These are phyloP conservation scores for Donacobius atricapilla DNA, from an alignment of 2,113 vertebrate genomes.

Conservation along the genomic window DNA sequence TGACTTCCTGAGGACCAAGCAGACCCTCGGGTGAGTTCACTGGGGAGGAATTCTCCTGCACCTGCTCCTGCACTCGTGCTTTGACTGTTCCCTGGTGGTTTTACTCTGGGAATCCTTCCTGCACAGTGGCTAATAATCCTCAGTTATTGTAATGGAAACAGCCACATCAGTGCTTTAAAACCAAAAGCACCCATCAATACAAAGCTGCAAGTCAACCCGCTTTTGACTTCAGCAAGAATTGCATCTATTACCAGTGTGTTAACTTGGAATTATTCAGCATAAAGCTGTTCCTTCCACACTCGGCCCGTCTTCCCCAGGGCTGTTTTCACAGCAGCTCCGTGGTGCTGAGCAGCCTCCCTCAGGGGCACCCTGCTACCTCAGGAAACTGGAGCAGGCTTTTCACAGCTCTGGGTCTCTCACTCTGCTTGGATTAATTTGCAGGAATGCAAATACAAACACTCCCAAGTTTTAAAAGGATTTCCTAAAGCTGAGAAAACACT, in stretches of 20 bases:
- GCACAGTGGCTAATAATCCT: neutral
- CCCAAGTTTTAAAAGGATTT: neutral
- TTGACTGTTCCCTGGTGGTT: neutral
- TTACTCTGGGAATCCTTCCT: neutral
- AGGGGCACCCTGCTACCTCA: neutral
- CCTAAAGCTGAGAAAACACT: neutral
- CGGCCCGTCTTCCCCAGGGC: neutral
- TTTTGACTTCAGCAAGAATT: neutral
- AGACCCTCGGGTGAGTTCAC: conserved; percentile 88
- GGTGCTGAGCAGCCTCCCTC: neutral
- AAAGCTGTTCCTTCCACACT: neutral
- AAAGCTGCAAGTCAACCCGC: neutral
- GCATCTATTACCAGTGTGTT: neutral
- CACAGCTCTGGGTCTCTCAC: neutral
- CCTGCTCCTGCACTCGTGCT: neutral
- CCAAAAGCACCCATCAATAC: neutral
- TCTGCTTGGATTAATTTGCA: neutral
- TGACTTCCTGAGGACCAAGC: conserved; percentile 95
- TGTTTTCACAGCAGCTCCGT: neutral
- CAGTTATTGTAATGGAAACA: neutral
- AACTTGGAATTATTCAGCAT: neutral
- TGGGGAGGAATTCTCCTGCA: neutral
- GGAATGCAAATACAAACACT: neutral
- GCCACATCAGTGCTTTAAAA: neutral
- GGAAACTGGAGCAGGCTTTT: neutral